Conservation (phyloP, 2,888 invertebrate species). For the Aquatica leii region DNA sequence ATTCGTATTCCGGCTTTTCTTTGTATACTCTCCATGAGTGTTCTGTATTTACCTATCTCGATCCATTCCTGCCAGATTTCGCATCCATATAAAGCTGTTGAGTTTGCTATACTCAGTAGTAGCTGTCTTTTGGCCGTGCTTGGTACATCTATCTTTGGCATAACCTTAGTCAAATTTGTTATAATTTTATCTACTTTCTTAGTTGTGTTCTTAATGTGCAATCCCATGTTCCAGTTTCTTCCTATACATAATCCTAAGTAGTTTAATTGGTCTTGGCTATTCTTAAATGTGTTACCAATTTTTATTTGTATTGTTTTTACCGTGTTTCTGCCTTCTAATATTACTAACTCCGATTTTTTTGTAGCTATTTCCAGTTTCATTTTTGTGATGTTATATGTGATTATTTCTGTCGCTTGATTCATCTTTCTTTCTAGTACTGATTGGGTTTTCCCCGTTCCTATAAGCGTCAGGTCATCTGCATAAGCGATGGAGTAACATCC, state of each 20-base stretch:
- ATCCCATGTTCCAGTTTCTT: background rate
- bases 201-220: background rate
- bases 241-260: background rate
- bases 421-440: background rate
- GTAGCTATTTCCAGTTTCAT: background rate
- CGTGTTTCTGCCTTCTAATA: background rate
- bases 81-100: background rate
- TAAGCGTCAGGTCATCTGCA: constrained; percentile 16
- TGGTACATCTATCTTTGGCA: background rate
- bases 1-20: background rate
- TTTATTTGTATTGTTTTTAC: background rate
- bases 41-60: background rate
- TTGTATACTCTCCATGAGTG: background rate
- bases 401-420: too few relatives aligned
- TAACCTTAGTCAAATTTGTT: background rate
- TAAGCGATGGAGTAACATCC: constrained; percentile 17
- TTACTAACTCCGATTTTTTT: background rate
- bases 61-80: background rate
- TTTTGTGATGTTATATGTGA: background rate
- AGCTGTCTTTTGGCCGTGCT: background rate
- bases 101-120: background rate
- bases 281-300: background rate
- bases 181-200: background rate
- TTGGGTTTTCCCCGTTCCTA: background rate
- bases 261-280: background rate